phyloP scores from a whole-genome alignment of 2,113 vertebrate species.

The Anhinga anhinga region DNA sequence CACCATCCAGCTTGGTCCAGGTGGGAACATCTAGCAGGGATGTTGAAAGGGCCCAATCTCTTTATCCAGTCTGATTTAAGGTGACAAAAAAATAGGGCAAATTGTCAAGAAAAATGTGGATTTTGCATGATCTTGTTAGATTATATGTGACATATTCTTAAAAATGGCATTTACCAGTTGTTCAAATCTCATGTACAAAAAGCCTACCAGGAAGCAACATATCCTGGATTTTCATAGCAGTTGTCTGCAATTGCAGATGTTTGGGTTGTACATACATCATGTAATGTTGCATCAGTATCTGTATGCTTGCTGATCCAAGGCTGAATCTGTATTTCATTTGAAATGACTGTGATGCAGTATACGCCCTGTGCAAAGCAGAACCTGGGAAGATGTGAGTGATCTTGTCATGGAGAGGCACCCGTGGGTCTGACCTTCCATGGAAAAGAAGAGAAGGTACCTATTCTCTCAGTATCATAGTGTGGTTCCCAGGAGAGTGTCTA shows the following conservation, averaged over 20 bases:
- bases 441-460: not conserved
- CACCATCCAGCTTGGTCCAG: not conserved
- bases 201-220: not conserved
- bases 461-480: not conserved
- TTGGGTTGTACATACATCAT: not conserved
- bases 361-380: not conserved
- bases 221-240: not conserved
- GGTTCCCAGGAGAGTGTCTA: not conserved
- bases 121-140: not conserved
- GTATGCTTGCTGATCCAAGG: not conserved
- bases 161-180: not conserved
- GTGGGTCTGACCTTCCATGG: not conserved
- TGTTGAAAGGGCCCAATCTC: not conserved
- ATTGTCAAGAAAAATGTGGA: not conserved
- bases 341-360: not conserved
- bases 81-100: not conserved
- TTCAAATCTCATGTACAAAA: not conserved
- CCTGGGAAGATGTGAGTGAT: not conserved
- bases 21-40: fast-evolving
- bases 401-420: not conserved
- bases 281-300: not conserved
- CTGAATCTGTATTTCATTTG: not conserved
- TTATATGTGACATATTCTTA: not conserved
- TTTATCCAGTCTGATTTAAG: not conserved
- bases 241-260: not conserved